A percentile compares a stretch with the other conserved stretches of the same genome.
Evolutionary conservation across 2,888 invertebrate genomes (phyloP).

Genomic region (Lacanobia wlatinum): DNA sequence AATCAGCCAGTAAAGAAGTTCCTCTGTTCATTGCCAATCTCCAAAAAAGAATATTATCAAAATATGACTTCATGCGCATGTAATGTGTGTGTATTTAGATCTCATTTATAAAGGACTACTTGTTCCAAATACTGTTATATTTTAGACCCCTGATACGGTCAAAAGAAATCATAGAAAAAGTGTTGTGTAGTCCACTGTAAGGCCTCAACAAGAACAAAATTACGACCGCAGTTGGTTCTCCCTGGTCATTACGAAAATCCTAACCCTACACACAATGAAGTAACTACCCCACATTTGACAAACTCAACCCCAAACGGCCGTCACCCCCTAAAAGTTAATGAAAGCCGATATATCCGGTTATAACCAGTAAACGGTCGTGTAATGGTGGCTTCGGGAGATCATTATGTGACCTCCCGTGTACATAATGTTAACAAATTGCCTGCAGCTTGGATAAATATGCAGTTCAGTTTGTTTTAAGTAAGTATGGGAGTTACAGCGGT

Average conservation of each 20-base stretch:
- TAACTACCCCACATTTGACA: constrained; percentile 27
- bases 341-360: constrained; percentile 55
- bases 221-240: background rate
- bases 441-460: constrained; percentile 61
- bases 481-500: constrained; percentile 45
- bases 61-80: too few relatives aligned
- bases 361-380: constrained; percentile 61
- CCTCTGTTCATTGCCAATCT: too few relatives aligned
- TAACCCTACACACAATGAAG: constrained; percentile 17
- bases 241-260: background rate
- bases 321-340: constrained; percentile 71
- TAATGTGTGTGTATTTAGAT: too few relatives aligned
- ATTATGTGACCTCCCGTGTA: constrained; percentile 61
- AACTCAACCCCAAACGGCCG: constrained; percentile 43
- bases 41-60: too few relatives aligned
- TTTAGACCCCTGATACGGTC: too few relatives aligned
- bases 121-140: too few relatives aligned
- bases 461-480: constrained; percentile 50
- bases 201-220: background rate
- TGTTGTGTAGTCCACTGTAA: too few relatives aligned
- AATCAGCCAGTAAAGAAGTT: too few relatives aligned
- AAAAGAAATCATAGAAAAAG: too few relatives aligned
- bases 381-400: constrained; percentile 65
- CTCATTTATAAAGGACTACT: too few relatives aligned
- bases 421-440: constrained; percentile 57